Conservation (phyloP, 2,797 vertebrate genomes). For the Characodon lateralis region DNA sequence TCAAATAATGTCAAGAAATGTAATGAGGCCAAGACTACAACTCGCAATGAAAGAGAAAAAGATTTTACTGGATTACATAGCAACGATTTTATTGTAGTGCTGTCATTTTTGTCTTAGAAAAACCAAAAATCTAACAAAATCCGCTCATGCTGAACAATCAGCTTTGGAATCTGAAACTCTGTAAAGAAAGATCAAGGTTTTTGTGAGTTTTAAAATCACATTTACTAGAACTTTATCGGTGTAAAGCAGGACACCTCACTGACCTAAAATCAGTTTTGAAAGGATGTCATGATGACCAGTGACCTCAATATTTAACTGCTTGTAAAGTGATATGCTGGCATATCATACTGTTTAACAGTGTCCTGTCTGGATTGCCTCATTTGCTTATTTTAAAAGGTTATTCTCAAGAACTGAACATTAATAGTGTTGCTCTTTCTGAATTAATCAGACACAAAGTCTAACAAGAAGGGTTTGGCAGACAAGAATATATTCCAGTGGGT, state of each 20-base stretch:
- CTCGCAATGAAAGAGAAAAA: conserved; percentile 23
- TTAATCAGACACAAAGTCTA: conserved; percentile 11
- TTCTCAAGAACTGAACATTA: conserved; percentile 29
- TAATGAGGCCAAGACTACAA: conserved; percentile 16
- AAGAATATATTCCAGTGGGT: conserved; percentile 25
- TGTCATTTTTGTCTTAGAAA: conserved; percentile 51
- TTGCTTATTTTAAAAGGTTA: conserved; percentile 38
- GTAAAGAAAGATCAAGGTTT: conserved; percentile 38
- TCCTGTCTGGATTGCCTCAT: conserved; percentile 42
- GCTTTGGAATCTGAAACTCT: conserved; percentile 29
- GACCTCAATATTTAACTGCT: conserved; percentile 69
- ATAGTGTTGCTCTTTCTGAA: conserved; percentile 35
- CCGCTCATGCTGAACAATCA: conserved; percentile 18
- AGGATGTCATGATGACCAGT: conserved; percentile 46
- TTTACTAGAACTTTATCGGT: conserved; percentile 12
- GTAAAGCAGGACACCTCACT: conserved; percentile 15
- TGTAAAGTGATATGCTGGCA: conserved; percentile 53
- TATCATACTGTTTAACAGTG: conserved; percentile 53
- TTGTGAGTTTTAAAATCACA: conserved; percentile 14
- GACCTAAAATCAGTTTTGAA: conserved; percentile 17
- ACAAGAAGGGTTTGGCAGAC: conserved; percentile 22
- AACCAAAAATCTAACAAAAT: conserved; percentile 28
- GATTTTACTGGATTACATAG: not conserved
- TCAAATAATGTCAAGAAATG: conserved; percentile 26
- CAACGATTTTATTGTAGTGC: conserved; percentile 28